phyloP scores from a whole-genome alignment of 2,888 invertebrate species.

The Epsilonema sp. region DNA sequence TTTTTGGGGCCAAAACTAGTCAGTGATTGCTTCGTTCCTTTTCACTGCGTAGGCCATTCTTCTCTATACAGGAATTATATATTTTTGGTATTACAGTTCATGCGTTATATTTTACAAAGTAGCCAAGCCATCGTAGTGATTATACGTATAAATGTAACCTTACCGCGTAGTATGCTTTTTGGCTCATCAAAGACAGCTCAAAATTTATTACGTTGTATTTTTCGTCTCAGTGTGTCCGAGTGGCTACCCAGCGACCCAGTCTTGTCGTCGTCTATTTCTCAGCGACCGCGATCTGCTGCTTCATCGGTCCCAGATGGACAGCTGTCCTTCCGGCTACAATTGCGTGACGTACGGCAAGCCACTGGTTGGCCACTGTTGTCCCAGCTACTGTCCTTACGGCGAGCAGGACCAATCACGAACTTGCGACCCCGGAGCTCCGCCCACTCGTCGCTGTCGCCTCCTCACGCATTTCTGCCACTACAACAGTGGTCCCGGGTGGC shows the following conservation, averaged over 20 bases:
- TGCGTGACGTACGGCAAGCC: constrained; percentile 28
- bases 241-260: constrained; percentile 22
- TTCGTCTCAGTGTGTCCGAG: constrained; percentile 24
- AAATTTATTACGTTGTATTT: background rate
- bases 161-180: too few relatives aligned
- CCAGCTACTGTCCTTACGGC: constrained; percentile 26
- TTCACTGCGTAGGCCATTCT: too few relatives aligned
- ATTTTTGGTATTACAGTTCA: too few relatives aligned
- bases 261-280: constrained; percentile 25
- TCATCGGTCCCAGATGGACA: constrained; percentile 23
- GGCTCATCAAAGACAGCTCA: background rate
- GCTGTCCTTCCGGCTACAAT: constrained; percentile 15
- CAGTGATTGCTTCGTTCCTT: too few relatives aligned
- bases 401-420: constrained; percentile 17
- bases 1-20: too few relatives aligned
- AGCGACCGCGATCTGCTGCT: constrained; percentile 27
- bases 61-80: too few relatives aligned
- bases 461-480: constrained; percentile 27
- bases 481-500: constrained; percentile 16
- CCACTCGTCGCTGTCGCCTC: constrained; percentile 15
- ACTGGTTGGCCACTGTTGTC: constrained; percentile 27
- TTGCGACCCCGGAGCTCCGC: constrained; percentile 9
- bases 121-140: too few relatives aligned
- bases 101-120: too few relatives aligned
- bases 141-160: too few relatives aligned